These are phyloP conservation scores for Chaenogobius annularis DNA, from an alignment of 2,113 vertebrate species.

Conservation along the genomic window DNA sequence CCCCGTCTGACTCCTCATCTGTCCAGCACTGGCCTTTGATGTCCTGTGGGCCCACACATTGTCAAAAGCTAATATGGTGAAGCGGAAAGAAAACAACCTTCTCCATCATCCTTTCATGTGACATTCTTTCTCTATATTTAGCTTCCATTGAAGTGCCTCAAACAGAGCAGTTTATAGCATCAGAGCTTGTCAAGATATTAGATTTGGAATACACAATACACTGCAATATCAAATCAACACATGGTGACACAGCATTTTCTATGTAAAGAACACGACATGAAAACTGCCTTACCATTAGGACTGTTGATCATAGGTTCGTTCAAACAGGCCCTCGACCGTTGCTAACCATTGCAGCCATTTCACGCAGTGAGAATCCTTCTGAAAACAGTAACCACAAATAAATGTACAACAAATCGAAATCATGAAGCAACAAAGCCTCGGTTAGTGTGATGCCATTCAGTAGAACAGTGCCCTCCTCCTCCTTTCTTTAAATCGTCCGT, in stretches of 20 bases:
- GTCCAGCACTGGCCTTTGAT: slow-evolving; percentile 98
- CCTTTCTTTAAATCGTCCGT: slow-evolving; percentile 69
- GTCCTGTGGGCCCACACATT: slow-evolving; percentile 80
- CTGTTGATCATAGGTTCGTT: slow-evolving; percentile 81
- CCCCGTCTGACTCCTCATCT: slow-evolving; percentile 98
- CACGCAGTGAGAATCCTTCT: slow-evolving; percentile 40
- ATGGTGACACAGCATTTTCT: background rate
- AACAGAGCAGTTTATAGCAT: slow-evolving; percentile 55
- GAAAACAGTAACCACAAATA: background rate
- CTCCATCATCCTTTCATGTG: slow-evolving; percentile 55
- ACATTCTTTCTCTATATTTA: slow-evolving; percentile 51
- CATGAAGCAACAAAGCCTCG: slow-evolving; percentile 45
- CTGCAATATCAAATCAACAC: slow-evolving; percentile 30
- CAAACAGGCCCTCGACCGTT: slow-evolving; percentile 73
- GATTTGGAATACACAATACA: slow-evolving; percentile 5
- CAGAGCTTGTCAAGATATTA: slow-evolving; percentile 24
- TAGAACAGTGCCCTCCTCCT: slow-evolving; percentile 61
- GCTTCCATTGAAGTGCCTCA: slow-evolving; percentile 49
- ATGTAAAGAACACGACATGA: background rate
- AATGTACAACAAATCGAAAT: slow-evolving; percentile 23
- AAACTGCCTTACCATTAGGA: slow-evolving; percentile 83
- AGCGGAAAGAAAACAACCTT: slow-evolving; percentile 38
- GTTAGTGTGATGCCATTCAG: slow-evolving; percentile 55
- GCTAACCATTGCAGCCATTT: slow-evolving; percentile 79
- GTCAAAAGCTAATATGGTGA: slow-evolving; percentile 55